A percentile compares a stretch with the other conserved stretches of the same genome.
These are phyloP conservation scores for Phymatocera aterrima DNA, from an alignment of 2,888 invertebrate species.

Conservation along the genomic window DNA sequence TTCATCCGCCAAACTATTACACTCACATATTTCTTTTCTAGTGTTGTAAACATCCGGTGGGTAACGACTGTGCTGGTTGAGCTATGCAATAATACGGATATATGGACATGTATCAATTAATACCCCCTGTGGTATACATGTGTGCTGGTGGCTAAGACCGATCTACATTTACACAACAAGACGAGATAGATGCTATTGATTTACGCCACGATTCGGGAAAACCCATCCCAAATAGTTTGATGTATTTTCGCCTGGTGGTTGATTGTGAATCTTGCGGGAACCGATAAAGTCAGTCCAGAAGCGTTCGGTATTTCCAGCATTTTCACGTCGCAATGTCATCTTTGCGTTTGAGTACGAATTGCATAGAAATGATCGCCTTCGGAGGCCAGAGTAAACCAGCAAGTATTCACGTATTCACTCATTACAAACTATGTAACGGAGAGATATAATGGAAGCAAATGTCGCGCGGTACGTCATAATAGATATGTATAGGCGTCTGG, in stretches of 20 bases:
- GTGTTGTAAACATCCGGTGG: constrained; percentile 9
- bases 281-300: neutral
- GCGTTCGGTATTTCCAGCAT: neutral
- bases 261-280: neutral
- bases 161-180: neutral
- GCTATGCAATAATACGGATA: neutral
- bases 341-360: neutral
- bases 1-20: neutral
- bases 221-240: neutral
- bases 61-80: neutral
- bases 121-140: neutral
- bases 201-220: constrained; percentile 4
- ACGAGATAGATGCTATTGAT: neutral
- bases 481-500: constrained; percentile 22
- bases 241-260: neutral
- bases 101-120: neutral
- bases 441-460: neutral
- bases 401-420: neutral
- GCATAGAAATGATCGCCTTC: neutral
- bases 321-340: neutral
- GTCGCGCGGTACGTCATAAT: neutral
- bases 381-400: neutral
- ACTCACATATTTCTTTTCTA: neutral
- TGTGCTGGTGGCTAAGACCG: neutral
- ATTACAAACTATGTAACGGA: neutral